Percentiles rank a stretch among this genome's conserved stretches.
phyloP scores from a whole-genome alignment of 1,140 invertebrate genomes.

The Trinorchestia longiramus region DNA sequence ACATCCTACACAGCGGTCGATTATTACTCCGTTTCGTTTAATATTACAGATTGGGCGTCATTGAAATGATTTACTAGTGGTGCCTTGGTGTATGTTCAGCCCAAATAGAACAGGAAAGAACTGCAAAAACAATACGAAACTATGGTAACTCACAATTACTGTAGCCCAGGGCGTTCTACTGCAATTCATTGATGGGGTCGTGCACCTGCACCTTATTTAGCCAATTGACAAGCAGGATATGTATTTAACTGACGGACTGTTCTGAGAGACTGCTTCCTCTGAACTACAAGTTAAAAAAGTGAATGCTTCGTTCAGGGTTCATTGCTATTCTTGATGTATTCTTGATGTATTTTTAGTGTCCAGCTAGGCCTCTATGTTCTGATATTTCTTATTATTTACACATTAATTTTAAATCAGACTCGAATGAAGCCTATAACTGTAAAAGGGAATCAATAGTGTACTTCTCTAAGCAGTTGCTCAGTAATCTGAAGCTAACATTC shows the following conservation, averaged over 20 bases:
- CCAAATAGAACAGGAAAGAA: too few species aligned
- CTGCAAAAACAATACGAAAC: too few species aligned
- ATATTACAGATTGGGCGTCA: too few species aligned
- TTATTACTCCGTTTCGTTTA: too few species aligned
- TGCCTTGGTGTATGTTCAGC: too few species aligned
- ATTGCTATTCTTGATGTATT: not conserved
- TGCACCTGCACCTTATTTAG: not conserved
- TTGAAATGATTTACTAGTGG: too few species aligned
- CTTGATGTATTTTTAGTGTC: not conserved
- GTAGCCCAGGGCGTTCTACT: not conserved
- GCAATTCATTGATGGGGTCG: not conserved
- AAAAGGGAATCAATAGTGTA: not conserved
- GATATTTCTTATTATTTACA: not conserved
- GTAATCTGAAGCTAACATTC: too few species aligned
- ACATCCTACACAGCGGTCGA: too few species aligned
- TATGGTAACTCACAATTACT: not conserved
- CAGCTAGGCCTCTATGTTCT: not conserved
- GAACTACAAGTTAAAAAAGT: not conserved
- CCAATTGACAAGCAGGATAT: not conserved
- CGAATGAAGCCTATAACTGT: not conserved
- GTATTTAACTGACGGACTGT: not conserved
- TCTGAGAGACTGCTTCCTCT: not conserved
- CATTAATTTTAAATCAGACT: not conserved
- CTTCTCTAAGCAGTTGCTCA: too few species aligned
- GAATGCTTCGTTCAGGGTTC: not conserved